These are phyloP conservation scores for Conomelus anceps DNA, from an alignment of 2,888 invertebrate species.

Conservation along the genomic window DNA sequence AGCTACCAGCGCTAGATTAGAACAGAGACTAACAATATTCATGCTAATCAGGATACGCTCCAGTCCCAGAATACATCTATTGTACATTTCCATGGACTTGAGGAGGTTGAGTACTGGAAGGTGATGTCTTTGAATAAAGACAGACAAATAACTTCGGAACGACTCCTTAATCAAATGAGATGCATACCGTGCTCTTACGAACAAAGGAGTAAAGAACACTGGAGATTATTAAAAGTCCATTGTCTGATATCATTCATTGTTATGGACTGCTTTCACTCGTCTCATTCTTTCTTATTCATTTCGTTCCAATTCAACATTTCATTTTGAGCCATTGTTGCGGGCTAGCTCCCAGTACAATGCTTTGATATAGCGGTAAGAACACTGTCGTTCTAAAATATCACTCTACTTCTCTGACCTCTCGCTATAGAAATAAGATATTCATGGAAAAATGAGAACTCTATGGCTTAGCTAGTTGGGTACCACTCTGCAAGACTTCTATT, in stretches of 20 bases:
- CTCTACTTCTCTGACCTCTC: neutral
- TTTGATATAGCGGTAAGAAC: neutral
- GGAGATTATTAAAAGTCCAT: neutral
- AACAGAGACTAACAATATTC: neutral
- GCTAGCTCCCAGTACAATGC: neutral
- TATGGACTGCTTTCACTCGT: neutral
- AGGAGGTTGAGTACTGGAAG: neutral
- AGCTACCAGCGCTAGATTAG: too few relatives aligned
- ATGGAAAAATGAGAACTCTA: too few relatives aligned
- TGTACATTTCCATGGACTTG: too few relatives aligned
- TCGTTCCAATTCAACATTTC: neutral
- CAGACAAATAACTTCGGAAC: neutral
- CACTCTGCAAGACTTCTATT: too few relatives aligned
- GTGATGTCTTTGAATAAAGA: neutral
- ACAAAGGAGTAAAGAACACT: neutral
- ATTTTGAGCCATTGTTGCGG: neutral
- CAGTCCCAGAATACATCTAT: neutral
- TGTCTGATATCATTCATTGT: neutral
- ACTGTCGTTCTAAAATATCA: neutral
- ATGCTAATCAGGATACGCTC: neutral
- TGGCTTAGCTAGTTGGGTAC: too few relatives aligned
- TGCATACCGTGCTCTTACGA: neutral
- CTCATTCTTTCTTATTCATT: neutral
- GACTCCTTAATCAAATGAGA: neutral
- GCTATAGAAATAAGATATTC: neutral